Evolutionary conservation across 2,113 vertebrate species (phyloP).

Genomic region (Oreocharis arfaki): DNA sequence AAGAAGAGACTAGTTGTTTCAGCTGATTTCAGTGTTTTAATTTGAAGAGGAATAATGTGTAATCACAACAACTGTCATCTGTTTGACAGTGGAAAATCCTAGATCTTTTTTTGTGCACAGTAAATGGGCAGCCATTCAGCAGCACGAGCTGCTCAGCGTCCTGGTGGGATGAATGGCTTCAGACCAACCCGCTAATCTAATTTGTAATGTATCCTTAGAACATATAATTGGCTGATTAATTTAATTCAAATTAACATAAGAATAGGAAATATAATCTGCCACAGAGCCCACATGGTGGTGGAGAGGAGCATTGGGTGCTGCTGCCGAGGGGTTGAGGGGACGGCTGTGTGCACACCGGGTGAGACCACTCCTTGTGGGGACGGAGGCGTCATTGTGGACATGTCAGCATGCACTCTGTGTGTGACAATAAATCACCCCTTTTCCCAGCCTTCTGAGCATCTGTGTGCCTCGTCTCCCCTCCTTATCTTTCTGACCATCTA

Average conservation of each 20-base stretch:
- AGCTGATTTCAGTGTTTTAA: slow-evolving; percentile 23
- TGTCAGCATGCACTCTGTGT: fast-evolving
- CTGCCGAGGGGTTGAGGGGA: not conserved
- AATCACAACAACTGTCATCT: slow-evolving; percentile 22
- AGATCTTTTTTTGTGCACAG: not conserved
- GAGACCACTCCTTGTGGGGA: not conserved
- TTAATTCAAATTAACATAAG: slow-evolving; percentile 45
- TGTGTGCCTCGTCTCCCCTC: not conserved
- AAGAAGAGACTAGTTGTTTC: not conserved
- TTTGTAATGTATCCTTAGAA: slow-evolving; percentile 41
- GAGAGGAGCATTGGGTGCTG: not conserved
- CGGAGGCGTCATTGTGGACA: fast-evolving
- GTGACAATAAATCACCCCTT: not conserved
- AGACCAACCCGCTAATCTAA: slow-evolving; percentile 30
- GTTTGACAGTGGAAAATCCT: slow-evolving; percentile 24
- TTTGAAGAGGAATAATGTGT: not conserved
- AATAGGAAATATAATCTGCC: slow-evolving; percentile 17
- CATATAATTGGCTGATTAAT: slow-evolving; percentile 41
- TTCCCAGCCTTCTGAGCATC: not conserved
- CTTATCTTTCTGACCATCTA: not conserved
- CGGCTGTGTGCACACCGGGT: fast-evolving
- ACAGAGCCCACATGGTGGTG: not conserved
- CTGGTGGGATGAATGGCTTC: slow-evolving; percentile 18
- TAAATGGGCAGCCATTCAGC: not conserved
- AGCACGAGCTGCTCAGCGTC: not conserved